Base-by-base conservation (phyloP, 2,888 invertebrate genomes). In the Lasioglossum leucozonium region DNA sequence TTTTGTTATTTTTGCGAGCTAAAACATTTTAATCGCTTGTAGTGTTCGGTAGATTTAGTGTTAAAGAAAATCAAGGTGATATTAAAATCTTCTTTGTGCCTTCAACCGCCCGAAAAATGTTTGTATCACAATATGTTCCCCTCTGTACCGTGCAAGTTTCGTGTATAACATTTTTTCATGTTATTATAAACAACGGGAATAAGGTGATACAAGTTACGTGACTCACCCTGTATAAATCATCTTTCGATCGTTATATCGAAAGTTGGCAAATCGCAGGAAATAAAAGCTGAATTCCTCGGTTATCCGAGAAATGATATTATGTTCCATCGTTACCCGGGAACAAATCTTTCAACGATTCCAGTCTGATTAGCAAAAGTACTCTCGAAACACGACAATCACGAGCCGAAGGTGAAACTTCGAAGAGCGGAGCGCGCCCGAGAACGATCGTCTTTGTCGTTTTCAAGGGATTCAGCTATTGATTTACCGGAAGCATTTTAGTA, bases 391-490 rank as follows among this genome's bases (percentile, higher is more conserved):
- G 8, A 30, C 42, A 4, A 44, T 34, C 34, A 42, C 34, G 18
- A 8, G 8, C 8, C 62, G 18, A 67, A 13, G 37, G 18, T 13
- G 51, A 26, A 82, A 58, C 11, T 40, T 44, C 18, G 42, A 72
- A 40, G 71, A n/a, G 22, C 42, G 22, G 4, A 10, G 8, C 18
- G 30, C 42, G 34, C 8, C 18, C 40, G 40, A n/a, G n/a, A 18
- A 72, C 40, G 30, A 37, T 69, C 62, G 34, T 37, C 47, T 65
- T 44, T 37, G 34, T 37, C 30, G 47, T 51, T 40, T 42, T 40
- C 18, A 55, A 55, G 30, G 8, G 65, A 55, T 44, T 69, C 73
- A 69, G 69, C 55, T 77, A 77, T 76, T 77, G 77, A 82, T 82
- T 84, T 74, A 77, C 69, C 67, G 72, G 44, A 73, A 69, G n/a